Base-by-base conservation (phyloP, 2,888 invertebrate genomes). In the Ichneumon xanthorius region DNA sequence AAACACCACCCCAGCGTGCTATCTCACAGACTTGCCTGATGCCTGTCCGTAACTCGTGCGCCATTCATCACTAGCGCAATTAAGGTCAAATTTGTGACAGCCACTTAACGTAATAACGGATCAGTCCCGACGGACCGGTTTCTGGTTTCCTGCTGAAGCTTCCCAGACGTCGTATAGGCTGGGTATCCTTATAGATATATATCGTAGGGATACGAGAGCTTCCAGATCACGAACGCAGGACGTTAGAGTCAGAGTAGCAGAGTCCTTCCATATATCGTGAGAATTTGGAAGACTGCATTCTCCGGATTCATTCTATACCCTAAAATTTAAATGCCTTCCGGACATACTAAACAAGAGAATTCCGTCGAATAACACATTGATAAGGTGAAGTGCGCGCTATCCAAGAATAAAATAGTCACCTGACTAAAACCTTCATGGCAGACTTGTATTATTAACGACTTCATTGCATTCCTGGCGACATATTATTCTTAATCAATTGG, bases 11-110 rank as follows among this genome's bases (percentile, higher is more conserved):
- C 77, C 16, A 11, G 33, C 55, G 45, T 65, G 16, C 67, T 58
- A 40, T 53, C 63, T 22, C 55, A 45, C 67, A 55, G 26, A 76
- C 9, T 55, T 48, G 67, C 61, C 16, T 68, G 71, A 48, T 65
- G 75, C 70, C 71, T 48, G 61, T 58, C 82, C 61, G 81, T 78
- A 89, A 88, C 89, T 86, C 87, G 86, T 88, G 82, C 88, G 89
- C 89, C 91, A 91, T 91, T 92, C 90, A 89, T 92, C 92, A 91
- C 88, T 87, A 88, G 75, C 81, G 90, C 92, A 92, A 92, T 92
- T 92, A 92, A 90, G 91, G 90, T 91, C 91, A 89, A 91, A 92
- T 91, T 92, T 90, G 91, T 90, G 92, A 92, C 91, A 92, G 91
- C 91, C 92, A 92, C 92, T 92, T 91, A 92, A 89, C 89, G 89